Percentiles rank a stretch among this genome's conserved stretches.
phyloP scores from a whole-genome alignment of 30 jellyfish, hydroid and myxozoan genomes.

The Aurelia coerulea region DNA sequence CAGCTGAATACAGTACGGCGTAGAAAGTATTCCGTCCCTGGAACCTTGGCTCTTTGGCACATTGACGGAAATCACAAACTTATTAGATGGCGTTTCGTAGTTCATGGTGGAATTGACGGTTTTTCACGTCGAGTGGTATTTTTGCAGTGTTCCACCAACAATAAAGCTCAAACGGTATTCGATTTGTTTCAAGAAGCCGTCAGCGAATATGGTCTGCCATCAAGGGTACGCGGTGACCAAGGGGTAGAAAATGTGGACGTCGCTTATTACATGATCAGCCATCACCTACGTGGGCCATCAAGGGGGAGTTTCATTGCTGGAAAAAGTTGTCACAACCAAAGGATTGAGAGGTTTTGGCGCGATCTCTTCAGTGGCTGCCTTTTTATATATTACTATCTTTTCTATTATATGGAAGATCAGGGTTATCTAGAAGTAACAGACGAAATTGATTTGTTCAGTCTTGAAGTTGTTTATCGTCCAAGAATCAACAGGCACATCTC shows the following conservation, averaged over 20 bases:
- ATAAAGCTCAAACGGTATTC: conserved; percentile 26
- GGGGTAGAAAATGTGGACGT: conserved; percentile 63
- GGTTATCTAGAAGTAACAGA: background rate
- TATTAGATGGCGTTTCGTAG: conserved; percentile 47
- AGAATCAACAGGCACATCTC: conserved; percentile 24
- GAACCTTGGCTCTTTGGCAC: conserved; percentile 37
- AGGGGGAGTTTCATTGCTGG: conserved; percentile 62
- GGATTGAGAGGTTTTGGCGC: conserved; percentile 52
- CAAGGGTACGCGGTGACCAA: conserved; percentile 48
- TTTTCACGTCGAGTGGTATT: conserved; percentile 27
- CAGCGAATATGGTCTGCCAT: conserved; percentile 29
- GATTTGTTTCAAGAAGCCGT: conserved; percentile 1
- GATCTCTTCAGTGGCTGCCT: conserved; percentile 21
- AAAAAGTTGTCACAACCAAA: conserved; percentile 61
- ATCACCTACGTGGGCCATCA: conserved; percentile 42
- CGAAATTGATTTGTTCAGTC: conserved; percentile 16
- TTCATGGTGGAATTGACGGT: conserved; percentile 57
- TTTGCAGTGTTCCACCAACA: conserved; percentile 16
- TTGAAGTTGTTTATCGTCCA: conserved; percentile 15
- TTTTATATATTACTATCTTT: conserved; percentile 20
- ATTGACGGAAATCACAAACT: conserved; percentile 49
- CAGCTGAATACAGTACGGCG: conserved; percentile 30
- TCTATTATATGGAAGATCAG: conserved; percentile 16
- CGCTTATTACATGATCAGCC: conserved; percentile 33
- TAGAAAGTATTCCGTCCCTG: conserved; percentile 51